Base-by-base conservation (phyloP, 2,888 invertebrate species). In the Nomada goodeniana region DNA sequence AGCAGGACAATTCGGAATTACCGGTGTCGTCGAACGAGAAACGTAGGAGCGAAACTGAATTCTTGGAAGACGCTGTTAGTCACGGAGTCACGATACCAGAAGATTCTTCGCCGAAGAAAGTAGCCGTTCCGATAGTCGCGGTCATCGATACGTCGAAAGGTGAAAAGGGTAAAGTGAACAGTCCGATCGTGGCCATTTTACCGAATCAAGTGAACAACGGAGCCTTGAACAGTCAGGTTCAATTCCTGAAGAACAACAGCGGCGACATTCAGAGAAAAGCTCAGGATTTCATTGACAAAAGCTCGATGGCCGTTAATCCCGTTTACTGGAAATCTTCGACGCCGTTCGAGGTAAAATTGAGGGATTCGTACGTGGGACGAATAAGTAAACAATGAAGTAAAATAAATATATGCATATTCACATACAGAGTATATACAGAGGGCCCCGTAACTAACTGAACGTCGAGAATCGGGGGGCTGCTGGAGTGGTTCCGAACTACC, bases 61-160 rank as follows among this genome's bases (percentile, higher is more conserved):
- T 91, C 20, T 82, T 87, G 23, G 67, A 85, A 63, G 86, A 89
- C 1, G 61, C 86, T 36, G 65, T 86, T 2, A 86, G 84, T 23
- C 80, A 86, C 26, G 84, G 86, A 55, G 78, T 85, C 13, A 44
- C 83, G 15, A 64, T 87, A n/a, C 87, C 90, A 5, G 76, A 80
- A 18, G 79, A 82, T 13, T 26, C 59, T 23, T 57, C 69, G 0
- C 20, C 76, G 23, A 59, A 80, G 52, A 76, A 76, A 20, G 75
- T 87, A 20, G 76, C 86, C 1, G 80, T 87, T 3, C 89, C 89
- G 5, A 83, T 89, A 29, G 75, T 89, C 0, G 88, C 89, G 42
- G 80, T 89, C 20, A 76, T 89, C 36, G 80, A 88, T 50, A 80
- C 85, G 0, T 74, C 85, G n/a, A 83, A 76, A 59, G 42, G 23